Percentiles rank a stretch among this genome's conserved stretches.
Conservation (phyloP, 2,888 invertebrate species). For the Palloptera scutellata region DNA sequence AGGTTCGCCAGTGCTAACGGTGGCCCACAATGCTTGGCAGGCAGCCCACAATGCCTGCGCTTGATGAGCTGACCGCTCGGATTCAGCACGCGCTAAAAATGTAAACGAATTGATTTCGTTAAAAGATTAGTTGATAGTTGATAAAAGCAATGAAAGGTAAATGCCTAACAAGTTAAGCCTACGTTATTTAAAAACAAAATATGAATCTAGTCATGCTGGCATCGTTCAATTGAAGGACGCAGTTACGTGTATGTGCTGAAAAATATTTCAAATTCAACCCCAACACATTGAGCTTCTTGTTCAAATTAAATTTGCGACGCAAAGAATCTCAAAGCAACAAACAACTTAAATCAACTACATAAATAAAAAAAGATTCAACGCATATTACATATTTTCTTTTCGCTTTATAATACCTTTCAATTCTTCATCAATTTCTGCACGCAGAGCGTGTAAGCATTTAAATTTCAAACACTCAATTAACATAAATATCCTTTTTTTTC, state of each 20-base stretch:
- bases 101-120: neutral
- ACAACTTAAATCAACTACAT: no score
- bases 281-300: no score
- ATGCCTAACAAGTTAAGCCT: neutral
- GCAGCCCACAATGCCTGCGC: constrained; percentile 95
- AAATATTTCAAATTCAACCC: no score
- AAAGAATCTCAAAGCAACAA: no score
- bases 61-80: constrained; percentile 77
- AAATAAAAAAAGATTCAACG: no score
- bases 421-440: constrained; percentile 62
- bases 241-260: no score
- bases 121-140: neutral
- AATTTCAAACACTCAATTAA: neutral
- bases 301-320: no score
- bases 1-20: constrained; percentile 72
- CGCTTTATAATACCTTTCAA: constrained; percentile 56
- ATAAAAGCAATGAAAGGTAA: neutral
- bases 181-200: neutral
- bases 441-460: constrained; percentile 44
- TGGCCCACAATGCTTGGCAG: constrained; percentile 84
- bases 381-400: neutral
- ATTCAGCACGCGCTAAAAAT: constrained; percentile 72
- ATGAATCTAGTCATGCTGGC: no score
- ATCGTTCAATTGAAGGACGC: no score
- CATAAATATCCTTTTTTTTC: neutral